phyloP scores from a whole-genome alignment of 2,888 invertebrate species.

The Oscheius sp. region DNA sequence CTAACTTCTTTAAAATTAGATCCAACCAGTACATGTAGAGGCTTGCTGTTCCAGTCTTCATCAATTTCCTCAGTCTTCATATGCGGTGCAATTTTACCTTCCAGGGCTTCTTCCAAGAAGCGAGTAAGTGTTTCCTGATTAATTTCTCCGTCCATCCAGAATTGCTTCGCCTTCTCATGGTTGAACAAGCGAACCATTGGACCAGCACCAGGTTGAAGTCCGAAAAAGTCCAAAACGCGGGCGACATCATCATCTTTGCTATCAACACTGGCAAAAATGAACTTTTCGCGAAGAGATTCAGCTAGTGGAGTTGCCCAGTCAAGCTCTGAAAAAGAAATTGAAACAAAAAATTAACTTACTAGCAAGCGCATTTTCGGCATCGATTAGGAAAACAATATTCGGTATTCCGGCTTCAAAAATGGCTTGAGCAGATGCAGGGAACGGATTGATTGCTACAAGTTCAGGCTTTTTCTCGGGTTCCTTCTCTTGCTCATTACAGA shows the following conservation, averaged over 20 bases:
- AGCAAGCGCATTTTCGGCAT: not conserved
- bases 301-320: slow-evolving; percentile 21
- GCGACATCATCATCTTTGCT: slow-evolving; percentile 10
- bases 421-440: slow-evolving; percentile 31
- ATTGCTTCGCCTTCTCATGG: slow-evolving; percentile 3
- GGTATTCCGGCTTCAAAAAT: slow-evolving; percentile 32
- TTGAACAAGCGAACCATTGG: slow-evolving; percentile 27
- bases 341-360: slow-evolving; percentile 1
- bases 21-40: slow-evolving; percentile 89
- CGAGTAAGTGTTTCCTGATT: not conserved
- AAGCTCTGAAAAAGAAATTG: slow-evolving; percentile 7
- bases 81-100: slow-evolving; percentile 77
- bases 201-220: not conserved
- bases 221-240: slow-evolving; percentile 28
- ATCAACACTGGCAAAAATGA: slow-evolving; percentile 31
- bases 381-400: slow-evolving; percentile 30
- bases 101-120: slow-evolving; percentile 3
- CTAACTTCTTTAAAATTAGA: slow-evolving; percentile 84
- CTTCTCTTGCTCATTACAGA: not conserved
- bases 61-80: slow-evolving; percentile 89
- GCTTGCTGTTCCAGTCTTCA: slow-evolving; percentile 91
- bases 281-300: slow-evolving; percentile 15
- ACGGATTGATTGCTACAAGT: slow-evolving; percentile 21
- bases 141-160: not conserved
- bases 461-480: too few relatives aligned